phyloP scores from a whole-genome alignment of 2,113 vertebrate genomes.

The Microtus ochrogaster region DNA sequence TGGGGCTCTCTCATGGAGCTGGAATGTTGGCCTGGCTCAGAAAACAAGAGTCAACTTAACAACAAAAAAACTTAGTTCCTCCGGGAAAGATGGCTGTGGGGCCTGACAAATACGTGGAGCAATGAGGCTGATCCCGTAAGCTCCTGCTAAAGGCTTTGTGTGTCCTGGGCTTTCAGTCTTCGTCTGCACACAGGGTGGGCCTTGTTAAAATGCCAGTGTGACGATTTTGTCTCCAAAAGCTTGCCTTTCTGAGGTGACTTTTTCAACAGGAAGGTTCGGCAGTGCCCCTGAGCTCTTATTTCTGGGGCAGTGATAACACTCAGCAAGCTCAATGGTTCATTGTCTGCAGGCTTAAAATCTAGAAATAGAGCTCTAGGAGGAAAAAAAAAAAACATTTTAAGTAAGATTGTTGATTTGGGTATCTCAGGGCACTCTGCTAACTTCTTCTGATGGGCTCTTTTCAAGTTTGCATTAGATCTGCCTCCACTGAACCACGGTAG shows the following conservation, averaged over 20 bases:
- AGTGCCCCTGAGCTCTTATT: not conserved
- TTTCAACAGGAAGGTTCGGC: constrained; percentile 18
- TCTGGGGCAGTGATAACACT: constrained; percentile 10
- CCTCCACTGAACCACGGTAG: not conserved
- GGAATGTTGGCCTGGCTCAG: constrained; percentile 85
- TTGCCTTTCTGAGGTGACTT: constrained; percentile 35
- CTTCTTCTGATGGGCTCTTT: constrained; percentile 4
- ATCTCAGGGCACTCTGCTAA: not conserved
- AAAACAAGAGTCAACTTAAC: constrained; percentile 79
- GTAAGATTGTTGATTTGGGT: constrained; percentile 15
- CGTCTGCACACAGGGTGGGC: constrained; percentile 31
- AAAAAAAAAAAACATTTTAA: not conserved
- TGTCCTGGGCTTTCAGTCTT: constrained; percentile 31
- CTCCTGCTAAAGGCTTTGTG: not conserved
- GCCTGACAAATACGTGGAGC: constrained; percentile 31
- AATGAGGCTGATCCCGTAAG: not conserved
- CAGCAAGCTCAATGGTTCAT: not conserved
- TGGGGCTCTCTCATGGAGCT: constrained; percentile 83
- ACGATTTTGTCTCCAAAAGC: constrained; percentile 18
- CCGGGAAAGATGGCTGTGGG: constrained; percentile 47
- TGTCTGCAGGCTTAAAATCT: not conserved
- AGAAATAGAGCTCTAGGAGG: not conserved
- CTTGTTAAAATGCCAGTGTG: constrained; percentile 40
- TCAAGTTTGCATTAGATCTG: not conserved
- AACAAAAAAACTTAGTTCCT: constrained; percentile 51